Base-by-base conservation (phyloP, 2,888 invertebrate genomes). In the Bombyx huttoni region DNA sequence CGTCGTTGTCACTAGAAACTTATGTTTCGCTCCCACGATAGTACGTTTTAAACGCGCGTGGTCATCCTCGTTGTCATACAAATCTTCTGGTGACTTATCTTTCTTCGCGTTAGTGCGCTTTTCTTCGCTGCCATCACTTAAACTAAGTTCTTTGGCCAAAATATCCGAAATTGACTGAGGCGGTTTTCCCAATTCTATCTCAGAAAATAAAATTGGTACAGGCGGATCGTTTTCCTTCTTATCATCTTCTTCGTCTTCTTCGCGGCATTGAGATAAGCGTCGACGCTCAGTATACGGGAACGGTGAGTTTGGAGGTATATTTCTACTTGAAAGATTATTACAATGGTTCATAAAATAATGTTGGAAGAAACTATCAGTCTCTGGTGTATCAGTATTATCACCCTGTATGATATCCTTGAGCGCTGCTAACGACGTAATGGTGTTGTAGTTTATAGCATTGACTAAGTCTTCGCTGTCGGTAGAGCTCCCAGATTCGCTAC, bases 181-280 rank as follows among this genome's bases (percentile, higher is more conserved):
- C 49, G 62, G 60, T 3, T 59, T 58, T 54, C 69, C 70, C 7
- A 65, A 59, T 46, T 61, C 60, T 12, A 59, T 49, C 14, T 64
- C 66, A 13, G 68, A 63, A 48, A 71, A 68, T 49, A 64, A 55
- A 34, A 56, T 57, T 3, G 69, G 64, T 10, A 67, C 61, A 8
- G 68, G 58, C 45, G 65, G 64, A 53, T 75, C 69, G 46, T 54
- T 56, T 40, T 86, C 84, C 63, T 80, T 84, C 51, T 70, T 82
- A 51, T 78, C 90, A 59, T 94, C 94, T 52, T 94, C 94, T 72
- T 95, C 95, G 65, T 95, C 95, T 80, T 95, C 95, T 73, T 95
- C 95, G 55, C 93, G 91, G 73, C 95, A 95, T 77, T 95, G 94
- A 3, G 95, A 95, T 58, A 95, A 77, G 12, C 95, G 90, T 35